Evolutionary conservation across 2,797 vertebrate species (phyloP).

Genomic region (Pelodytes ibericus): DNA sequence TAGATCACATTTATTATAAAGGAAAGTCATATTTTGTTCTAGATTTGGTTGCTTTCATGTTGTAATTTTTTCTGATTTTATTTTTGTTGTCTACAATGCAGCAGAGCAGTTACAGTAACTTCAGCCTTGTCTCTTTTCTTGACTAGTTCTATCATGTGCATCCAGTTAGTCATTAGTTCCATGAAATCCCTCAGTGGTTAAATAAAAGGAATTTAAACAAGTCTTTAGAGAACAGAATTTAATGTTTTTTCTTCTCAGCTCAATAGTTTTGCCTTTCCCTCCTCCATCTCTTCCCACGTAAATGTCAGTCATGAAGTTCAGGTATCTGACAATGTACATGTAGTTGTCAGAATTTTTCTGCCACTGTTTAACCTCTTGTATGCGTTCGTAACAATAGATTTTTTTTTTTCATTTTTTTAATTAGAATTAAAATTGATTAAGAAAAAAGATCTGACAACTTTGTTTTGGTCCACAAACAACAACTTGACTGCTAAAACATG

Average conservation of each 20-base stretch:
- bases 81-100: too few relatives aligned
- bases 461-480: too few relatives aligned
- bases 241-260: background rate
- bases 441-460: too few relatives aligned
- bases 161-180: background rate
- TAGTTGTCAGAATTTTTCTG: background rate
- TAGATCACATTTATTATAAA: too few relatives aligned
- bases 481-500: too few relatives aligned
- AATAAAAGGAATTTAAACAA: background rate
- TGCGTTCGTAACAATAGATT: background rate
- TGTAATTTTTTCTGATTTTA: too few relatives aligned
- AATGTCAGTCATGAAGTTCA: constrained; percentile 1
- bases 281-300: constrained; percentile 10
- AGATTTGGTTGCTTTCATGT: too few relatives aligned
- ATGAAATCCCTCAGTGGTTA: constrained; percentile 3
- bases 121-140: background rate
- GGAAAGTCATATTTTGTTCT: too few relatives aligned
- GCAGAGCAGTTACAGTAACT: too few relatives aligned
- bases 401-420: too few relatives aligned
- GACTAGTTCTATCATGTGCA: background rate
- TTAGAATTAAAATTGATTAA: too few relatives aligned
- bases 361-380: background rate
- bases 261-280: background rate
- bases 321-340: background rate
- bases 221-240: background rate